Percentiles rank a stretch among this genome's conserved stretches.
These are phyloP conservation scores for Drosophila virilis DNA, from an alignment of 1,140 invertebrate genomes.

Conservation along the genomic window DNA sequence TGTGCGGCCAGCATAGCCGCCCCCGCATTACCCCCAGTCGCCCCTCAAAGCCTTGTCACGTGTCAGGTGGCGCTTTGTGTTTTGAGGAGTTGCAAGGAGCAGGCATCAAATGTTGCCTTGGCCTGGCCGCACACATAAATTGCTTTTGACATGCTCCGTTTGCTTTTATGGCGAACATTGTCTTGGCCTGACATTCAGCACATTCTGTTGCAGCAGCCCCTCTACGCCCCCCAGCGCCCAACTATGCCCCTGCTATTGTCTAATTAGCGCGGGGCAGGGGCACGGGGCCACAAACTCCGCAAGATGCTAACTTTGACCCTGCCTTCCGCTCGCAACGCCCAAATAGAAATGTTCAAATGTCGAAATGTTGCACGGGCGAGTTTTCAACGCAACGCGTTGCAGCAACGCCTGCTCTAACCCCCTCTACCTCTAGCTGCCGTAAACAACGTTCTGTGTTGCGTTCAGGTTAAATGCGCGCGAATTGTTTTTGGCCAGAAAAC, in stretches of 20 bases:
- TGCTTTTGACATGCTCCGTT: constrained; percentile 79
- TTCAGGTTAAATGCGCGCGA: constrained; percentile 81
- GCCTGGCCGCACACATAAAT: constrained; percentile 66
- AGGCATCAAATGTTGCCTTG: constrained; percentile 5
- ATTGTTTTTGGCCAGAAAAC: constrained; percentile 75
- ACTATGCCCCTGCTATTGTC: constrained; percentile 5
- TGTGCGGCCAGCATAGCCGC: constrained; percentile 47
- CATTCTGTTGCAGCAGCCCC: constrained; percentile 23
- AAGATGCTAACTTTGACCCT: constrained; percentile 42
- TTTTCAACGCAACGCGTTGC: constrained; percentile 30
- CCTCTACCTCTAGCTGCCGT: not conserved
- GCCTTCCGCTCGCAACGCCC: not conserved
- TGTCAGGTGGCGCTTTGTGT: constrained; percentile 38
- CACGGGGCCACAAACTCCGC: constrained; percentile 10
- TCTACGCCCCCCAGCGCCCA: not conserved
- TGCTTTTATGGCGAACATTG: constrained; percentile 75
- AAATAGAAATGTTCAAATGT: constrained; percentile 66
- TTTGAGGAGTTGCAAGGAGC: constrained; percentile 32
- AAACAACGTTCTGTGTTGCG: constrained; percentile 74
- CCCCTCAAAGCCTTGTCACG: constrained; percentile 21
- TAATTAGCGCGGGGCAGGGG: constrained; percentile 31
- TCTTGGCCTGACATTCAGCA: constrained; percentile 66
- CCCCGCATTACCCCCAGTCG: not conserved
- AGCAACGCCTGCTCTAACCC: not conserved
- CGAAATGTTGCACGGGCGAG: constrained; percentile 50